Evolutionary conservation across 2,888 invertebrate species (phyloP).

Genomic region (Strigamia crassipes): DNA sequence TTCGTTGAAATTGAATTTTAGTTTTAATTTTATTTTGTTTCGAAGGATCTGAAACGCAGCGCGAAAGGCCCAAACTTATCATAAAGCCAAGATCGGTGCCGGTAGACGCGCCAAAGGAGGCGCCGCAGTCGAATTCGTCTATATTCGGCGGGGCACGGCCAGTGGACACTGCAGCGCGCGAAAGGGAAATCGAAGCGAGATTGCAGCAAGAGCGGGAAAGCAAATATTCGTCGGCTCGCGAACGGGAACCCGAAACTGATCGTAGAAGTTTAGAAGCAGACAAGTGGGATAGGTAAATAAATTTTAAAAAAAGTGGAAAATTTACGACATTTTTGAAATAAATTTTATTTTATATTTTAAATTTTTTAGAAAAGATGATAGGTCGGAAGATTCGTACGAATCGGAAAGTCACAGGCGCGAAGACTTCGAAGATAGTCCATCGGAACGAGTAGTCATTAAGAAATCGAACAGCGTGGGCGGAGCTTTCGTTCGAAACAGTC

Average conservation of each 20-base stretch:
- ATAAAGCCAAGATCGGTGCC: slow-evolving; percentile 81
- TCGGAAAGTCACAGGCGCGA: background rate
- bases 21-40: background rate
- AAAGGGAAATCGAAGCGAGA: slow-evolving; percentile 88
- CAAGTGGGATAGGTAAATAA: slow-evolving; percentile 44
- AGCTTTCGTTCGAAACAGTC: background rate
- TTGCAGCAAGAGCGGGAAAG: slow-evolving; percentile 58
- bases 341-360: background rate
- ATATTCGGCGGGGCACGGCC: slow-evolving; percentile 96
- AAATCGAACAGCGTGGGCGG: background rate
- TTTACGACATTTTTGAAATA: too few relatives aligned
- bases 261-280: background rate
- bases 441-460: background rate
- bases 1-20: too few relatives aligned
- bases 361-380: slow-evolving; percentile 5
- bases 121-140: slow-evolving; percentile 64
- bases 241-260: slow-evolving; percentile 18
- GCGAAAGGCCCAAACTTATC: slow-evolving; percentile 77
- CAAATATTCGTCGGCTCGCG: background rate
- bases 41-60: slow-evolving; percentile 56
- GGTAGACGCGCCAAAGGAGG: slow-evolving; percentile 61
- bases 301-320: too few relatives aligned
- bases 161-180: slow-evolving; percentile 88
- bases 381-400: background rate
- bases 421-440: background rate